Evolutionary conservation across 37 sponge, comb jelly and placozoan genomes (phyloP), one percentile per base, ranked within the genome.

Genomic region (Chondrosia reniformis): DNA sequence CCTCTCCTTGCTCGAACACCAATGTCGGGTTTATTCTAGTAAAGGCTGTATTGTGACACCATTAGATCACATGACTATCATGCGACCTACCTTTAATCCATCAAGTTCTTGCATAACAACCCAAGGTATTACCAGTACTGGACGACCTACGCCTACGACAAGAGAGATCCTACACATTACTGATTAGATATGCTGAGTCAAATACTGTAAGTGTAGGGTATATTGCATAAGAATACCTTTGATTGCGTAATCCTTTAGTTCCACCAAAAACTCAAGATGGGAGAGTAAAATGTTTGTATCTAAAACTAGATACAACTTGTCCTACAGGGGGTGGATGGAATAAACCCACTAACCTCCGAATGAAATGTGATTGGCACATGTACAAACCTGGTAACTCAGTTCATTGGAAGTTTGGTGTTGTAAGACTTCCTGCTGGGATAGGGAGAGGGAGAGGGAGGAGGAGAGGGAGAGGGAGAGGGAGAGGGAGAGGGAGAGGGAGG

Each of bases 31-130:
- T 66, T 36, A 39, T 37, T 36, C 67, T 66, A 39, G 9, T 37
- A 6, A 6, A 19, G 4, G 17, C 32, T 40, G 36, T 8, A 6
- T 8, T 31, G 37, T 31, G 36, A 66, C 67, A 59, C 8, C 52
- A 49, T 15, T 15, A 15, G 15, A 49, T 10, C 52, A 49, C 52
- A 19, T 49, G 15, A 49, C 10, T 49, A 49, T 49, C 52, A n/a
- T n/a, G n/a, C 52, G 15, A 15, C 39, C 36, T 9, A 54, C 62
- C 80, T 94, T 94, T 28, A 90, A 85, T 7, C 59, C 82, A 56
- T 94, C 95, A 73, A 94, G 77, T 74, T 94, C 95, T 42, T 94
- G 91, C 80, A 94, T 78, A 10, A 94, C 95, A 33, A 87, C 78
- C 95, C 95, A 94, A 3, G 95, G 95, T 3, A 94, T 63, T 15